Percentiles rank a stretch among this genome's conserved stretches.
Evolutionary conservation across 2,888 invertebrate genomes (phyloP).

Genomic region (Pseudococcus viburni): DNA sequence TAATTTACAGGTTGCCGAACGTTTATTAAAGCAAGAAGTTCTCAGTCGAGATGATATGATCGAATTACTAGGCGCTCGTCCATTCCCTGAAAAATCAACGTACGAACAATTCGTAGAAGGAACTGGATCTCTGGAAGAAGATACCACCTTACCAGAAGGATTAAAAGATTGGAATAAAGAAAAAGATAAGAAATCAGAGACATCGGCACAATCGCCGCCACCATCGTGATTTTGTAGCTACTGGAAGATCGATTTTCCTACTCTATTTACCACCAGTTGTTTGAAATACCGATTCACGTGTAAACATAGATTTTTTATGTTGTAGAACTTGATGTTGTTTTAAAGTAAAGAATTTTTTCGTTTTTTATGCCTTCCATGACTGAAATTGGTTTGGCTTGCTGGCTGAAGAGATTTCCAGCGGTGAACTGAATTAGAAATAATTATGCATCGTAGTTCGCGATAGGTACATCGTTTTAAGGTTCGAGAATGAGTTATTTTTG

Average conservation of each 20-base stretch:
- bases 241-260: neutral
- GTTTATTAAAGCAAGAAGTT: constrained; percentile 93
- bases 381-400: neutral
- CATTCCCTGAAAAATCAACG: constrained; percentile 98
- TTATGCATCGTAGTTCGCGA: too few relatives aligned
- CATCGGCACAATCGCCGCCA: neutral
- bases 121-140: constrained; percentile 97
- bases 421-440: too few relatives aligned
- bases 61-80: constrained; percentile 91
- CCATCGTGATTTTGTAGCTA: neutral
- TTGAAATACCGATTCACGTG: neutral
- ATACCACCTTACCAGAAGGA: constrained; percentile 94
- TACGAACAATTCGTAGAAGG: constrained; percentile 99
- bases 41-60: constrained; percentile 98
- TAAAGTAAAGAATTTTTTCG: constrained; percentile 19
- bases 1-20: constrained; percentile 78
- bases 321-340: constrained; percentile 17
- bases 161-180: constrained; percentile 95
- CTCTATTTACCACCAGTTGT: constrained; percentile 25
- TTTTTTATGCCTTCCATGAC: neutral
- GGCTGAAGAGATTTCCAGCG: neutral
- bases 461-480: too few relatives aligned
- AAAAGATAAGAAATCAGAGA: constrained; percentile 68
- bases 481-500: too few relatives aligned
- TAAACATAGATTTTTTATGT: constrained; percentile 45